A percentile compares a stretch with the other conserved stretches of the same genome.
Conservation (phyloP, 2,113 vertebrate species). For the Acrocephalus kingi region DNA sequence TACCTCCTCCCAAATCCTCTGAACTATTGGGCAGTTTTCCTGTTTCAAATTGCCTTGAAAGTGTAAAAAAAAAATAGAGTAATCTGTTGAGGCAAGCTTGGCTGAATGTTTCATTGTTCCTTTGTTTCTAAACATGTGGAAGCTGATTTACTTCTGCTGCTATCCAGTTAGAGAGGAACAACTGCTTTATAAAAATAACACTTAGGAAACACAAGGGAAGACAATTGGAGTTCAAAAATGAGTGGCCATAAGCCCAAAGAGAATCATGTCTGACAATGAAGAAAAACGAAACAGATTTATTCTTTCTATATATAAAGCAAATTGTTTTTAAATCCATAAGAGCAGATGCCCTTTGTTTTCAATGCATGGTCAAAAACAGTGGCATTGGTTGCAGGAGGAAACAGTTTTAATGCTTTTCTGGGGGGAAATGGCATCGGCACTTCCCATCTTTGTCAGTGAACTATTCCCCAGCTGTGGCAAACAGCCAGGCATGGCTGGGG, state of each 20-base stretch:
- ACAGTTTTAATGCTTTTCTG: not conserved
- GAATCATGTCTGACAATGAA: not conserved
- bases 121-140: not conserved
- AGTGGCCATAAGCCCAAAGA: not conserved
- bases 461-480: not conserved
- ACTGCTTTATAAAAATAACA: not conserved
- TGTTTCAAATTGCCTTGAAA: not conserved
- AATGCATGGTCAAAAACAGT: not conserved
- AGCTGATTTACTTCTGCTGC: slow-evolving; percentile 4
- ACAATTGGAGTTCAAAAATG: not conserved
- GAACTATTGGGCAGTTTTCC: not conserved
- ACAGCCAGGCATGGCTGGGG: not conserved
- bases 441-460: not conserved
- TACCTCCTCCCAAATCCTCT: not conserved
- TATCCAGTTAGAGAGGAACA: not conserved
- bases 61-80: not conserved
- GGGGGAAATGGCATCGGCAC: not conserved
- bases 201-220: not conserved
- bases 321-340: not conserved
- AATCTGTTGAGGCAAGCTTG: slow-evolving; percentile 2
- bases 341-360: not conserved
- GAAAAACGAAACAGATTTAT: not conserved
- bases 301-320: not conserved
- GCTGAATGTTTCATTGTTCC: slow-evolving; percentile 41
- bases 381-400: not conserved